Evolutionary conservation across 1,140 invertebrate species (phyloP).

Genomic region (Forficula auricularia): DNA sequence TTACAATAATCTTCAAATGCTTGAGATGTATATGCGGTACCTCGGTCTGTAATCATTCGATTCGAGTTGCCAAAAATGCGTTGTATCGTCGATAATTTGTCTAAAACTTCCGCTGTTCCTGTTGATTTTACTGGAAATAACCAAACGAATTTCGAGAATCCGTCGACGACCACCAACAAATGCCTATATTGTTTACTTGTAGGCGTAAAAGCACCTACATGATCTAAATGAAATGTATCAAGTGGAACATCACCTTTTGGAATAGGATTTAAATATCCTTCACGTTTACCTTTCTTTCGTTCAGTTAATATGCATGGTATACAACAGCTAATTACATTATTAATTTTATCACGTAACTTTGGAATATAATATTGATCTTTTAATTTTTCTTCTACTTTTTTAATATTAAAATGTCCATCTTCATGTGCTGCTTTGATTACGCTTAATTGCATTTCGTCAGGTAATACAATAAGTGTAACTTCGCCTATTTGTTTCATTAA

Average conservation of each 20-base stretch:
- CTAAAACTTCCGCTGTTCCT: neutral
- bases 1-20: conserved; percentile 13
- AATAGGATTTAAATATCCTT: conserved; percentile 17
- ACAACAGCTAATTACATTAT: conserved; percentile 14
- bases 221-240: conserved; percentile 18
- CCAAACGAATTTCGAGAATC: conserved; percentile 16
- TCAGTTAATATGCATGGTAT: conserved; percentile 18
- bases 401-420: conserved; percentile 15
- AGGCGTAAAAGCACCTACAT: conserved; percentile 17
- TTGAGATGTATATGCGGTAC: conserved; percentile 12
- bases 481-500: conserved; percentile 17
- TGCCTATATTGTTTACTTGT: conserved; percentile 12
- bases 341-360: conserved; percentile 16
- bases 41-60: conserved; percentile 13
- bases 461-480: conserved; percentile 19
- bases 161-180: conserved; percentile 13
- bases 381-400: conserved; percentile 16
- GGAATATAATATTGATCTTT: conserved; percentile 18
- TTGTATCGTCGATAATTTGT: neutral
- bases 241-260: conserved; percentile 18
- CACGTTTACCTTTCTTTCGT: conserved; percentile 14
- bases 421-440: conserved; percentile 16
- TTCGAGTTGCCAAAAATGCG: conserved; percentile 13
- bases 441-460: conserved; percentile 14
- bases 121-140: conserved; percentile 1